These are phyloP conservation scores for Hylaea fasciaria DNA, from an alignment of 2,888 invertebrate species.

Conservation along the genomic window DNA sequence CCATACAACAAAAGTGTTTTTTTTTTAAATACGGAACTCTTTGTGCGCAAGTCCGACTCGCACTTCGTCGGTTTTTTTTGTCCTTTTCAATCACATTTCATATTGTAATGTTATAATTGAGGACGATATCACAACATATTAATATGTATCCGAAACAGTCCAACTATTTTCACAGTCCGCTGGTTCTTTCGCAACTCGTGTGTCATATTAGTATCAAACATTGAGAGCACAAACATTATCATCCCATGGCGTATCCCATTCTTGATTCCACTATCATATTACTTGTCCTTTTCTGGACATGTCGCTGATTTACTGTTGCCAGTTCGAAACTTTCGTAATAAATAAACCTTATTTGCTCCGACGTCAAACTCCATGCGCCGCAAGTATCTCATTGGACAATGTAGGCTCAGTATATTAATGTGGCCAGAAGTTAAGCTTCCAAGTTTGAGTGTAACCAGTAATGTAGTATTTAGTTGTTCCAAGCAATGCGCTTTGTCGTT, in stretches of 20 bases:
- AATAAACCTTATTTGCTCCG: conserved; percentile 80
- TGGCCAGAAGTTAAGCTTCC: conserved; percentile 31
- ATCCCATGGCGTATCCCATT: conserved; percentile 51
- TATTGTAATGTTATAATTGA: conserved; percentile 13
- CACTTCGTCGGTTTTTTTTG: too few species aligned
- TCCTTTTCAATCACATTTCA: too few species aligned
- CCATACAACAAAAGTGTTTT: too few species aligned
- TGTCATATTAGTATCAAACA: conserved; percentile 55
- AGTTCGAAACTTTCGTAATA: conserved; percentile 79
- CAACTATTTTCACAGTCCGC: conserved; percentile 47
- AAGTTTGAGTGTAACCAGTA: not conserved
- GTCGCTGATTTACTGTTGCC: conserved; percentile 77
- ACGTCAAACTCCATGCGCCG: conserved; percentile 76
- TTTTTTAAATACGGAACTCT: too few species aligned
- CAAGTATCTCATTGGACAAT: conserved; percentile 72
- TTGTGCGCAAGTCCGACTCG: too few species aligned
- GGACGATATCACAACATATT: conserved; percentile 33
- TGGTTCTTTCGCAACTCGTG: conserved; percentile 48
- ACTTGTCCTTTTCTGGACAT: conserved; percentile 63
- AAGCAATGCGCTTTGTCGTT: too few species aligned
- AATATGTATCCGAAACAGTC: conserved; percentile 48
- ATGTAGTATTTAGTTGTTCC: too few species aligned
- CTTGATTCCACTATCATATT: conserved; percentile 51
- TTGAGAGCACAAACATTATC: conserved; percentile 55
- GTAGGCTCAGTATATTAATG: conserved; percentile 21